Conservation (phyloP, 2,888 invertebrate genomes). For the Tetragonula carbonaria region DNA sequence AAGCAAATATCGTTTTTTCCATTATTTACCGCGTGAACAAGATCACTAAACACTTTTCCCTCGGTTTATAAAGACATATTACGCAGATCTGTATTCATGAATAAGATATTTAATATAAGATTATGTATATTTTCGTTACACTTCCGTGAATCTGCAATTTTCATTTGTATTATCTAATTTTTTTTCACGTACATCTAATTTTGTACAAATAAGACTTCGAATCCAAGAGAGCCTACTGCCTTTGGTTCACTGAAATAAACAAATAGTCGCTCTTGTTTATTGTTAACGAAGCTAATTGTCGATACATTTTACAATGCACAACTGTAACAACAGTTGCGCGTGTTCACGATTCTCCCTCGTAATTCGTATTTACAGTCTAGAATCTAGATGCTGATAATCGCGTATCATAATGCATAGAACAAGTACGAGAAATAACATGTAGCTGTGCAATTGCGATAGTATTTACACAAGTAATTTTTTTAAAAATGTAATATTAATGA, state of each 20-base stretch:
- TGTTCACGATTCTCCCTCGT: conserved; percentile 21
- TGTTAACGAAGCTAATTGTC: conserved; percentile 31
- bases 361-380: conserved; percentile 45
- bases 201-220: background rate
- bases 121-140: background rate
- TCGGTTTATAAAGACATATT: background rate
- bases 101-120: background rate
- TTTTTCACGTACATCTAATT: background rate
- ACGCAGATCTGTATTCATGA: background rate
- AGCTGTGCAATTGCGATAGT: background rate
- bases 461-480: background rate
- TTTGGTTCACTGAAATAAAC: background rate
- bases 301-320: conserved; percentile 54
- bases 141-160: background rate
- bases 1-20: background rate
- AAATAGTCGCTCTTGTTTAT: background rate
- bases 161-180: too few relatives aligned
- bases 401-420: conserved; percentile 12
- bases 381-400: background rate
- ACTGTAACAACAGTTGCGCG: conserved; percentile 10
- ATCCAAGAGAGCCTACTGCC: background rate
- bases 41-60: background rate
- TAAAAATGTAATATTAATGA: background rate
- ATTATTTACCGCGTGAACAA: background rate
- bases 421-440: background rate